Base-by-base conservation (phyloP, 2,888 invertebrate species). In the Tetropium fuscum region DNA sequence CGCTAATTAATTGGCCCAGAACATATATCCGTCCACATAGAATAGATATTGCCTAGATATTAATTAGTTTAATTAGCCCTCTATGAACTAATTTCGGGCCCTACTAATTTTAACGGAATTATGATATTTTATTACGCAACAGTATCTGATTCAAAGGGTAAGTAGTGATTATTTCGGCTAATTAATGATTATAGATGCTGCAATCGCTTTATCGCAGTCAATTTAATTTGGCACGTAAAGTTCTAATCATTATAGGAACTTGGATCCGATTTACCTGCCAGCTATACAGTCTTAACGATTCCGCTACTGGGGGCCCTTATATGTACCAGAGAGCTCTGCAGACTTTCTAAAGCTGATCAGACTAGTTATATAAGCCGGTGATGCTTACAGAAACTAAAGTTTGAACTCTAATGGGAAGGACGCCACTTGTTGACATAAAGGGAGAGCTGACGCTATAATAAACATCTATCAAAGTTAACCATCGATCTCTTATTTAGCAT, bases 161-260 rank as follows among this genome's bases (percentile, higher is more conserved):
- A n/a, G n/a, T n/a, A 63, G 44, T 58, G 47, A 58, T 65, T 63
- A 65, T 60, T 65, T 63, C 38, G 40, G 30, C 53, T 66, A 66
- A 66, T 66, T 66, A 66, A 58, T 57, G 63, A 53, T 54, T 36
- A 63, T 47, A 43, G 54, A 54, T 45, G 53, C 55, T 41, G 55
- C 56, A 60, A 58, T 58, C 55, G 63, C 60, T 63, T 66, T 57
- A 58, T 57, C 53, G 58, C 47, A 51, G 49, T 43, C 60, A 53
- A 56, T 58, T 66, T 57, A 57, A 66, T 66, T 64, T 59, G 61
- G 66, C 66, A 66, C 63, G 61, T 63, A 56, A 61, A 57, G 58
- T 60, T 65, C 60, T 58, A 60, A 65, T 59, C 54, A 63, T 62
- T 55, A 62, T 58, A 43, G 51, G 53, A 58, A 55, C 55, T 40